These are phyloP conservation scores for Strigamia transsilvanica DNA, from an alignment of 2,888 invertebrate species.

Conservation along the genomic window DNA sequence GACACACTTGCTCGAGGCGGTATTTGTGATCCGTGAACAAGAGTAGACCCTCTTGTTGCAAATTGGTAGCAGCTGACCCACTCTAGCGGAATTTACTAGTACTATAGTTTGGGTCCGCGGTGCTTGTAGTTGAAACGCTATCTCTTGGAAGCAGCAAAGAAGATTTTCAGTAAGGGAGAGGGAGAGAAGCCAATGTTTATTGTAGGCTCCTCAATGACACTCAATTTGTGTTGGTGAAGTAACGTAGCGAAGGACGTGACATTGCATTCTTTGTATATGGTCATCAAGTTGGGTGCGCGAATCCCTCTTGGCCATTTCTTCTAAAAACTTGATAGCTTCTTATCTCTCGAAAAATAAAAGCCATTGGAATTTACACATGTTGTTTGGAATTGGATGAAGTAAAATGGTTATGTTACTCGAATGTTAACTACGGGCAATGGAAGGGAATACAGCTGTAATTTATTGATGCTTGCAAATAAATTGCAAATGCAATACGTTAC, in stretches of 20 bases:
- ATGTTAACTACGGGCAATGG: neutral
- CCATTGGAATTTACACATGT: neutral
- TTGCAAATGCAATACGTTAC: no score
- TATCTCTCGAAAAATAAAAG: neutral
- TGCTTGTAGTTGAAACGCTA: constrained; percentile 30
- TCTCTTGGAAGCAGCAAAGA: constrained; percentile 26
- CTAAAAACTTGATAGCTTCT: constrained; percentile 21
- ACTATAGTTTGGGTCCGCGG: constrained; percentile 14
- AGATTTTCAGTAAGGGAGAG: constrained; percentile 8
- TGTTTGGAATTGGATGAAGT: neutral
- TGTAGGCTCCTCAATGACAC: constrained; percentile 30
- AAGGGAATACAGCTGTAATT: neutral
- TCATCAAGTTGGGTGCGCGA: constrained; percentile 2
- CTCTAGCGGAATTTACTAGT: constrained; percentile 26
- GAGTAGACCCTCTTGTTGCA: constrained; percentile 25
- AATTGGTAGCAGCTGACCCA: constrained; percentile 15
- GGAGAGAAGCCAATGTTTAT: constrained; percentile 26
- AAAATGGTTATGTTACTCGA: neutral
- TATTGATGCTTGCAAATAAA: no score
- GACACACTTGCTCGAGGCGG: constrained; percentile 21
- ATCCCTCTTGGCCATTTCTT: constrained; percentile 30
- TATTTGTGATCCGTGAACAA: constrained; percentile 30
- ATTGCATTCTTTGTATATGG: constrained; percentile 26
- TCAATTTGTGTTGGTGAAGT: constrained; percentile 26
- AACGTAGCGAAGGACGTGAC: constrained; percentile 30